Evolutionary conservation across 2,888 invertebrate species (phyloP), one percentile per base, ranked within the genome.

Genomic region (Zygaena filipendulae): DNA sequence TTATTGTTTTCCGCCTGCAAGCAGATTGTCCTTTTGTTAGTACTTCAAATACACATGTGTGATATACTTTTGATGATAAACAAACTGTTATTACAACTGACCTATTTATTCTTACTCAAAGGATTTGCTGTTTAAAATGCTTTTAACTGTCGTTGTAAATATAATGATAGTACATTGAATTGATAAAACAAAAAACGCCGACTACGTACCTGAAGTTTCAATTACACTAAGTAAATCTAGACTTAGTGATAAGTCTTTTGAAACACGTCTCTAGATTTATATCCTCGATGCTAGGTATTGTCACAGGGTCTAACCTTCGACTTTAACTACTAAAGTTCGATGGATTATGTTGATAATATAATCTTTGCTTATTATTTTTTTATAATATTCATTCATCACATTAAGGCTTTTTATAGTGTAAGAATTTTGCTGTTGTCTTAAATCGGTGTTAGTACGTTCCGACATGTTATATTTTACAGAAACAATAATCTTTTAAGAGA

Each of bases 201-300:
- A 74, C 68, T 55, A 71, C 61, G 77, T 77, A 77, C 77, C 77
- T 77, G 77, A 77, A 60, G 56, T 51, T 74, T 75, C 75, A 75
- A 77, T 77, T 77, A 75, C 62, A 70, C 59, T 75, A 69, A 69
- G 70, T 59, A 55, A 68, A 53, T 59, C 63, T 71, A 72, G 66
- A 52, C 48, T 64, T 74, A 74, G 62, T 46, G 49, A 66, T 70
- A 72, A 68, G 54, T 57, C 50, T 52, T 38, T 49, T 55, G 61
- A 50, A 64, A 59, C n/a, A n/a, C n/a, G 53, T 68, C 61, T 16
- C n/a, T 74, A 72, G 64, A 59, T 60, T 61, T 60, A 53, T 64
- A 68, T 60, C 57, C 61, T 59, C 46, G 68, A 57, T 53, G 67
- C 63, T 72, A 69, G 68, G 63, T 72, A 71, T 63, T 62, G 49